A percentile compares a stretch with the other conserved stretches of the same genome.
Conservation (phyloP, 2,797 vertebrate species). For the Pseudochromis fuscus region DNA sequence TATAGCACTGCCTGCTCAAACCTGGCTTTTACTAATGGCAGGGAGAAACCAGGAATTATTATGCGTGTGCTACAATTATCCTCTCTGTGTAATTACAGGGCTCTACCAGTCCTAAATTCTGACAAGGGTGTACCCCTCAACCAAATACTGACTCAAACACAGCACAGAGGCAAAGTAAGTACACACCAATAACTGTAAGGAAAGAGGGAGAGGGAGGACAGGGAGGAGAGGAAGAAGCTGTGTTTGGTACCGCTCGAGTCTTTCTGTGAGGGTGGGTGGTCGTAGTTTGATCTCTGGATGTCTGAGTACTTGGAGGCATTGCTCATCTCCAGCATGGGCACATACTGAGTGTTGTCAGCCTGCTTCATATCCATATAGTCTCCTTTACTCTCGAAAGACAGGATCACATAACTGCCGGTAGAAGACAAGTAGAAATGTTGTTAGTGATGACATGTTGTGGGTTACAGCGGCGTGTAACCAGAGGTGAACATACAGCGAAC, state of each 20-base stretch:
- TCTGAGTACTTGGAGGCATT: slow-evolving; percentile 93
- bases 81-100: slow-evolving; percentile 81
- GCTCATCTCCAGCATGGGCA: slow-evolving; percentile 97
- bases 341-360: slow-evolving; percentile 94
- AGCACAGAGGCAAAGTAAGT: slow-evolving; percentile 52
- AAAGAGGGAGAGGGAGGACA: slow-evolving; percentile 31
- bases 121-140: slow-evolving; percentile 80
- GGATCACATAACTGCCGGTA: slow-evolving; percentile 93
- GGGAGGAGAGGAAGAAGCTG: slow-evolving; percentile 2
- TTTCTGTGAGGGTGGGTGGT: slow-evolving; percentile 94
- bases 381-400: slow-evolving; percentile 96
- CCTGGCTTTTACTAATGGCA: slow-evolving; percentile 79
- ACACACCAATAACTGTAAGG: slow-evolving; percentile 40
- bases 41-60: slow-evolving; percentile 80
- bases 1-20: slow-evolving; percentile 74
- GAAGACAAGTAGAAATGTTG: slow-evolving; percentile 25
- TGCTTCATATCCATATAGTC: slow-evolving; percentile 99
- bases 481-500: slow-evolving; percentile 6
- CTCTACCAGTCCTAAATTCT: slow-evolving; percentile 72
- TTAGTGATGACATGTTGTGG: slow-evolving; percentile 25
- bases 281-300: slow-evolving; percentile 92
- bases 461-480: not conserved
- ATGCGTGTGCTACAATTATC: slow-evolving; percentile 82
- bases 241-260: slow-evolving; percentile 78
- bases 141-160: slow-evolving; percentile 71